These are phyloP conservation scores for Nicator chloris DNA, from an alignment of 2,113 vertebrate species.

Conservation along the genomic window DNA sequence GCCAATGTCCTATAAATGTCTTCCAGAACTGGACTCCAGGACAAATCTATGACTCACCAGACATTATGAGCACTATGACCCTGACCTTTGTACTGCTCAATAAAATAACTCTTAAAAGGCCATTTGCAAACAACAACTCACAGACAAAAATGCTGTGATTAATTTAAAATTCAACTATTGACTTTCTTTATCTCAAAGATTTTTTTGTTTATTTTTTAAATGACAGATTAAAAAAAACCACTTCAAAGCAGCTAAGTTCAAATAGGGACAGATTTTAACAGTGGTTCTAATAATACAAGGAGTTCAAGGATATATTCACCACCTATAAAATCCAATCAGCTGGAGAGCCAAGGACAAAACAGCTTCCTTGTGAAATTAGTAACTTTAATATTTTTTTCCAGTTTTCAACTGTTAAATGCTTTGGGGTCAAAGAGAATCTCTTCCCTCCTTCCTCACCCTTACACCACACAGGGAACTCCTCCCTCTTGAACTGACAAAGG, in stretches of 20 bases:
- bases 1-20: neutral
- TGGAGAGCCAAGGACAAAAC: neutral
- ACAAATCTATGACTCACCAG: slow-evolving; percentile 50
- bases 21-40: slow-evolving; percentile 36
- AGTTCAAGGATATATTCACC: neutral
- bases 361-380: neutral
- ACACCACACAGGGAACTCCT: neutral
- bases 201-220: neutral
- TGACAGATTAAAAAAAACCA: neutral
- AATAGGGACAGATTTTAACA: neutral
- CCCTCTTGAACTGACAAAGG: neutral
- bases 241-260: neutral
- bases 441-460: neutral
- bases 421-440: neutral
- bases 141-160: neutral
- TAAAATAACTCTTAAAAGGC: neutral
- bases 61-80: neutral
- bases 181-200: neutral
- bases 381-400: neutral
- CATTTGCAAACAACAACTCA: neutral
- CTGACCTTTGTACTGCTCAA: slow-evolving; percentile 35
- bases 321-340: neutral
- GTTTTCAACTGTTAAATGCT: neutral
- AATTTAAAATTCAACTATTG: neutral
- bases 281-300: neutral